Evolutionary conservation across 1,140 invertebrate genomes (phyloP), one percentile per base, ranked within the genome.

Genomic region (Drosophila saltans): DNA sequence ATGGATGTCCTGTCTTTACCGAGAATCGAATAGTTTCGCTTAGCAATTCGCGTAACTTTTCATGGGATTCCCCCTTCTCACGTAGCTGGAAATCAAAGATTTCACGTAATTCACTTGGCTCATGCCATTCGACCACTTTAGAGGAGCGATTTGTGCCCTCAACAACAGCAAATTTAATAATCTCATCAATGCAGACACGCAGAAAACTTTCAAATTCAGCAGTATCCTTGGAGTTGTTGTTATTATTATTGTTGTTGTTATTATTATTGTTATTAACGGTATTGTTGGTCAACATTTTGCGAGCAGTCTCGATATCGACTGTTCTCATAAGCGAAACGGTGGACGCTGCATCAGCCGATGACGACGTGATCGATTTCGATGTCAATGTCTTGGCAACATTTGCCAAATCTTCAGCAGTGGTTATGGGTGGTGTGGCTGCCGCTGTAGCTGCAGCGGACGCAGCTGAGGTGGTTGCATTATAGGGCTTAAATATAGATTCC

Each of bases 1-100:
- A 96, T 1, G 97, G 97, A 93, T 97, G 96, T 1, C 96, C 96
- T 0, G 97, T 97, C 92, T 97, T 97, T 1, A 98, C 97, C 48
- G 96, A 97, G 93, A 96, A 97, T 24, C 94, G 93, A 64, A 97
- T 95, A 11, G 96, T 95, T 69, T 95, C 93, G 66, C 94, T 93
- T 9, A 97, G 91, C 16, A 96, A 86, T 7, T 93, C 90, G 6
- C 96, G 78, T 5, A 98, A 92, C 66, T 95, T 94, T 1, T 96
- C 95, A 58, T 97, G 95, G 11, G 94, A 93, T 2, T 94, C 93
- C 0, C 94, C 94, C 4, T 93, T 91, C 7, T 94, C 92, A n/a
- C 93, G 91, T 5, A 97, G 90, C 30, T 94, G 91, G 74, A 97
- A 93, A 84, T 97, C 95, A 10, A 97, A 93, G 0, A 94, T 92